Evolutionary conservation across 1,140 invertebrate genomes (phyloP).

Genomic region (Drosophila santomea): DNA sequence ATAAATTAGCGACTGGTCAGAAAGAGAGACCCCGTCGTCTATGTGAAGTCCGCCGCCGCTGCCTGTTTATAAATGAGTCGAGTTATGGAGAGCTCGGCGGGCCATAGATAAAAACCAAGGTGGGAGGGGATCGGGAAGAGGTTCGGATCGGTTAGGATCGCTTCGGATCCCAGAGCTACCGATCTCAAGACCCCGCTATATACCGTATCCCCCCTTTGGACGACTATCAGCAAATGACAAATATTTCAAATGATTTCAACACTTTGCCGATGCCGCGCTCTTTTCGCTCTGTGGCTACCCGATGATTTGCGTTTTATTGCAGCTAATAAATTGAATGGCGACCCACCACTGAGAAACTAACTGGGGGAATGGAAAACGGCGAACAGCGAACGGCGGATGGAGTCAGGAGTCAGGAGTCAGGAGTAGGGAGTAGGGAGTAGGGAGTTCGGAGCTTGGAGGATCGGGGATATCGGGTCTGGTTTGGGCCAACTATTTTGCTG

Average conservation of each 20-base stretch:
- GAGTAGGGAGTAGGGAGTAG: no score
- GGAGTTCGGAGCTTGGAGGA: neutral
- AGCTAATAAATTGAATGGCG: conserved; percentile 82
- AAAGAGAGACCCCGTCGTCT: conserved; percentile 8
- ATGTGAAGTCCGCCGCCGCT: conserved; percentile 51
- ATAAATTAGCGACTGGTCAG: conserved; percentile 46
- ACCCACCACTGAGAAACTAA: conserved; percentile 62
- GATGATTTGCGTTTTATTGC: conserved; percentile 82
- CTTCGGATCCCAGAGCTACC: conserved; percentile 6
- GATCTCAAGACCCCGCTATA: neutral
- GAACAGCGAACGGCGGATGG: neutral
- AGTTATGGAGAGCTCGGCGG: conserved; percentile 37
- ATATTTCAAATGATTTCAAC: conserved; percentile 83
- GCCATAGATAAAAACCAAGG: conserved; percentile 40
- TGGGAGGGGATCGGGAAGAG: neutral
- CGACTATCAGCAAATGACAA: conserved; percentile 74
- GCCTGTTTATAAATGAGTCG: conserved; percentile 45
- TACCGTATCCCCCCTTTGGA: conserved; percentile 12
- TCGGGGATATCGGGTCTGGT: conserved; percentile 22
- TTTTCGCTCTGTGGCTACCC: conserved; percentile 1
- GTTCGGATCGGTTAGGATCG: neutral
- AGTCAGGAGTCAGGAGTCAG: neutral
- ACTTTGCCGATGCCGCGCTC: conserved; percentile 62
- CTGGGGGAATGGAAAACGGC: no score
- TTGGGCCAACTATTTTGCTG: conserved; percentile 55